Base-by-base conservation (phyloP, 1,140 invertebrate genomes). In the Danaus plexippus region DNA sequence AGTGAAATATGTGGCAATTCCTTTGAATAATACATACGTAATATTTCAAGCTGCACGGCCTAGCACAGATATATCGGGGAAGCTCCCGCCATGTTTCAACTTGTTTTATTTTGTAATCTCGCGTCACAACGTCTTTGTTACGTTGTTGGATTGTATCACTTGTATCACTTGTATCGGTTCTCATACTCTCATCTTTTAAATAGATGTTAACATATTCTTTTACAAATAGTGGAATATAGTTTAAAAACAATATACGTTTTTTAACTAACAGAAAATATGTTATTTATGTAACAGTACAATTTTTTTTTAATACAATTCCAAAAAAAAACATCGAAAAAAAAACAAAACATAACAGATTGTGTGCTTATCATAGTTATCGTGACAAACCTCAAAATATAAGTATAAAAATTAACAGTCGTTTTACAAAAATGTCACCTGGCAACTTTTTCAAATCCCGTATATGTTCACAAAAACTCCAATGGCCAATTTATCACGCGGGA, bases 1-100 rank as follows among this genome's bases (percentile, higher is more conserved):
- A 75, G 87, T 88, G 86, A 88, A 87, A 86, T 87, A 88, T 87
- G 80, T 82, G 77, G 84, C 86, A 88, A 88, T 88, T 83, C 84
- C 84, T 85, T 77, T 87, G 86, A 88, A 88, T 88, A 88, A 87
- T 87, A 86, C 86, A 88, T 57, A 50, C 47, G 51, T 41, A 50
- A 46, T 55, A 55, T 49, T 49, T 49, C 47, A 49, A 15, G 15
- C 15, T 15, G 43, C 52, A 49, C 56, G 43, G 62, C 59, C 53
- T 56, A 61, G 44, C 15, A 15, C 53, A 57, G 62, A 61, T 57
- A 64, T 50, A 61, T 61, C 54, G 53, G 43, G 59, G 59, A 55
- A 47, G 59, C 56, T 54, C 59, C 59, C 56, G 13, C 45, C 54
- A 57, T 61, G 49, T 54, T 51, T 53, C 54, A 46, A 47, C 54